These are phyloP conservation scores for Tachuris rubrigastra DNA, from an alignment of 2,113 vertebrate genomes.

Conservation along the genomic window DNA sequence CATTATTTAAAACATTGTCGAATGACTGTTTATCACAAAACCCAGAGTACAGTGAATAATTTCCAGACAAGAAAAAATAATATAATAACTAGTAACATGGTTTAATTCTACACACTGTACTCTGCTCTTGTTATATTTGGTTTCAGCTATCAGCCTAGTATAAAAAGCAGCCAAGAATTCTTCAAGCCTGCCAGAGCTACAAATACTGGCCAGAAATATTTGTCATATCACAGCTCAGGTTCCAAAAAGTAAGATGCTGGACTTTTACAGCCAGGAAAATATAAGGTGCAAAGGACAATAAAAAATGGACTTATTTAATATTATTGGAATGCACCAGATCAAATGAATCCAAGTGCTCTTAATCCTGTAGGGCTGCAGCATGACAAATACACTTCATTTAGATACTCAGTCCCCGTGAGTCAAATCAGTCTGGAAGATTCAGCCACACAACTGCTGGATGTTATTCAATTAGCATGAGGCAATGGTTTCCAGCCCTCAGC, in stretches of 20 bases:
- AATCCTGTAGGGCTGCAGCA: neutral
- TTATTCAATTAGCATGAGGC: neutral
- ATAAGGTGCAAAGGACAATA: neutral
- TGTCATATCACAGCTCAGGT: neutral
- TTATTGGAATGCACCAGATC: neutral
- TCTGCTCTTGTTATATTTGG: conserved; percentile 16
- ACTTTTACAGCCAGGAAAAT: conserved; percentile 17
- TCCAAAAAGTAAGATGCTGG: conserved; percentile 20
- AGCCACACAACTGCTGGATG: neutral
- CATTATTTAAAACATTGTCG: neutral
- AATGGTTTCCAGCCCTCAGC: conserved; percentile 16
- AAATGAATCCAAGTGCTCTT: neutral
- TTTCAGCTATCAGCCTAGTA: neutral
- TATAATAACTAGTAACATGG: neutral
- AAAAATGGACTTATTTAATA: conserved; percentile 13
- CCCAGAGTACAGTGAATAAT: neutral
- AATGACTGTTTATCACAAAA: neutral
- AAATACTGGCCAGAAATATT: conserved; percentile 37
- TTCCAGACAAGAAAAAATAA: neutral
- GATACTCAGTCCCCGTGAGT: neutral
- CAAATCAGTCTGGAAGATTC: conserved; percentile 14
- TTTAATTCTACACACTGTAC: neutral
- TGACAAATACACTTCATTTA: conserved; percentile 46
- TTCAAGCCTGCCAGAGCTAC: conserved; percentile 19
- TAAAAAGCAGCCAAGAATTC: conserved; percentile 48